phyloP scores from a whole-genome alignment of 1,140 invertebrate species.

The Trissolcus basalis region DNA sequence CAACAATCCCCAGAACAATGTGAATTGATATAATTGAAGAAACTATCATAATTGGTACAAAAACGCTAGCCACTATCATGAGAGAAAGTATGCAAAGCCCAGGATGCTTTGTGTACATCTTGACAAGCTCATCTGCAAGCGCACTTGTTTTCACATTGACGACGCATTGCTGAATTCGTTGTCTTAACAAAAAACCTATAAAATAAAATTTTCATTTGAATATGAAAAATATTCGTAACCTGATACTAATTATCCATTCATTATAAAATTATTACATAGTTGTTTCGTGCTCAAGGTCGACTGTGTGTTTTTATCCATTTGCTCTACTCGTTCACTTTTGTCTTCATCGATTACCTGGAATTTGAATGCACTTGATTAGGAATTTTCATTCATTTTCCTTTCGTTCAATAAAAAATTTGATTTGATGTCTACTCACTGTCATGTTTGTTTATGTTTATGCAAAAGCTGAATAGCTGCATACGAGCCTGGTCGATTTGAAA shows the following conservation, averaged over 20 bases:
- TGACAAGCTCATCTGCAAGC: not conserved
- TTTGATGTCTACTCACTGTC: conserved; percentile 8
- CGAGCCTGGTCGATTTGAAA: not conserved
- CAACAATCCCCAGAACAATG: conserved; percentile 43
- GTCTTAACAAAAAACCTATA: conserved; percentile 14
- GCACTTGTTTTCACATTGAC: not conserved
- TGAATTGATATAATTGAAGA: conserved; percentile 44
- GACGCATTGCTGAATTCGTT: conserved; percentile 14
- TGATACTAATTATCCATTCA: conserved; percentile 1
- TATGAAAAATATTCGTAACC: conserved; percentile 8
- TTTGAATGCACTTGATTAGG: not conserved
- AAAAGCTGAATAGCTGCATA: not conserved
- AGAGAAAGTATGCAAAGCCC: conserved; percentile 17
- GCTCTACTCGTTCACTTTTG: conserved; percentile 4
- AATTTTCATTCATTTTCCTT: not conserved
- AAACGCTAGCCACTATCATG: conserved; percentile 23
- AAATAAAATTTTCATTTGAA: conserved; percentile 9
- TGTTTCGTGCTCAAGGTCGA: conserved; percentile 6
- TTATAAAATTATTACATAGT: conserved; percentile 21
- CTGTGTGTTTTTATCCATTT: conserved; percentile 17
- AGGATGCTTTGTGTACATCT: conserved; percentile 4
- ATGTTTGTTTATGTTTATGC: conserved; percentile 3
- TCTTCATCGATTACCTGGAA: conserved; percentile 13
- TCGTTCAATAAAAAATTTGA: not conserved
- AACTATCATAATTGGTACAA: conserved; percentile 40